Evolutionary conservation across 2,113 vertebrate genomes (phyloP).

Genomic region (Nothobranchius furzeri): DNA sequence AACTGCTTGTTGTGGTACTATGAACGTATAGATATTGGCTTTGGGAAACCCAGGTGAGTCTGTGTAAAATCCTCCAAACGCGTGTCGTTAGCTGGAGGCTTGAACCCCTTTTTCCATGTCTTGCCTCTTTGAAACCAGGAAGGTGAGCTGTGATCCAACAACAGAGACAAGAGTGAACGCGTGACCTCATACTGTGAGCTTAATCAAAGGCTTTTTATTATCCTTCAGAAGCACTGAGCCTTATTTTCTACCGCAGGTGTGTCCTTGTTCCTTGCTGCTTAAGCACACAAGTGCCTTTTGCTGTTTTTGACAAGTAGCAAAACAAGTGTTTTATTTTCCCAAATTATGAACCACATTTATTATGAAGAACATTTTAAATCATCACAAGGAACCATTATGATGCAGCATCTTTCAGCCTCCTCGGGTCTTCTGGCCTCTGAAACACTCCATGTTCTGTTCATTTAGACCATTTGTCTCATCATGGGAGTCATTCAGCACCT

Average conservation of each 20-base stretch:
- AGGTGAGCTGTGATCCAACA: not conserved
- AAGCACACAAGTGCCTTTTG: slow-evolving; percentile 43
- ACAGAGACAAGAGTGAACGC: not conserved
- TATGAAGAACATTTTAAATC: slow-evolving; percentile 1
- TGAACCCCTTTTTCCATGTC: slow-evolving; percentile 6
- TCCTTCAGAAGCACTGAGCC: too few species aligned
- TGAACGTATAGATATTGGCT: not conserved
- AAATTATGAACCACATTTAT: slow-evolving; percentile 24
- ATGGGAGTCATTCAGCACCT: not conserved
- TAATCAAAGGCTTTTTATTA: too few species aligned
- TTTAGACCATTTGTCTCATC: not conserved
- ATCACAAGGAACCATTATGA: slow-evolving; percentile 4
- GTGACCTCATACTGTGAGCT: too few species aligned
- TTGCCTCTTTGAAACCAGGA: slow-evolving; percentile 36
- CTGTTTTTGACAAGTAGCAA: slow-evolving; percentile 8
- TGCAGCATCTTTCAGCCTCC: slow-evolving; percentile 10
- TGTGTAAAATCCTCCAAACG: not conserved
- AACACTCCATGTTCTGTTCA: not conserved
- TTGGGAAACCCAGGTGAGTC: slow-evolving; percentile 1
- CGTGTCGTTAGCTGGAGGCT: not conserved
- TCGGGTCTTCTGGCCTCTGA: slow-evolving; percentile 29
- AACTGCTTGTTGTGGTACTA: not conserved
- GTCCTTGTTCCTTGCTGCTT: slow-evolving; percentile 12
- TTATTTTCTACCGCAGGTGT: not conserved
- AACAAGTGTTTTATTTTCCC: slow-evolving; percentile 31